Base-by-base conservation (phyloP, 2,888 invertebrate genomes). In the Limnephilus lunatus region DNA sequence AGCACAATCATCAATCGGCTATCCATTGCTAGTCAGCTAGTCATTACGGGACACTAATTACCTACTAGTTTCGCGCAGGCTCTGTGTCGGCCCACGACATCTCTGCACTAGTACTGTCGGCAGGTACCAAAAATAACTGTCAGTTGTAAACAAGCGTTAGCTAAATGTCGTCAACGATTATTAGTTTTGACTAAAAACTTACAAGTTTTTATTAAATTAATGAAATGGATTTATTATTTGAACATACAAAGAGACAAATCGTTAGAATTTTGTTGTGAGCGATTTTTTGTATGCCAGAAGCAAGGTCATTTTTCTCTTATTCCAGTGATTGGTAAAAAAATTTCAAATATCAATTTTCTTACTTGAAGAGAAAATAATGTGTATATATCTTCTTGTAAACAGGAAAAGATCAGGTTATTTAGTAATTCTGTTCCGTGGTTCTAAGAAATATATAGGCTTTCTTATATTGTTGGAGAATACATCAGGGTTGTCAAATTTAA, bases 31-130 rank as follows among this genome's bases (percentile, higher is more conserved):
- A 68, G 68, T 68, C 32, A 80, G 32, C 80, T 35, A 48, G 48
- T 87, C 81, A 89, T 89, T 89, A 89, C 31, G 35, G 35, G 81
- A 25, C 88, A 53, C 35, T 89, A 89, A 89, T 89, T 89, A 89
- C 88, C n/a, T 25, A 19, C 44, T 80, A 32, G 86, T 85, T 83
- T n/a, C 86, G 30, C 48, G 86, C 31, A 30, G 35, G 44, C 48
- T 44, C 44, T 48, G 31, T 82, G 32, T 80, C 88, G 80, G 81
- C 48, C 82, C 39, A 53, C 87, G 88, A 91, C 91, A 92, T 91
- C 80, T n/a, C n/a, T 68, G 25, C 68, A 68, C 68, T 68, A 68
- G 68, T n/a, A n/a, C 25, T 25, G 68, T 9, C 15, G 14, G 15
- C 9, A 15, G 14, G 14, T 7, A 25, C 2, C 19, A 68, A 68